Evolutionary conservation across 2,113 vertebrate genomes (phyloP).

Genomic region (Miniopterus natalensis): DNA sequence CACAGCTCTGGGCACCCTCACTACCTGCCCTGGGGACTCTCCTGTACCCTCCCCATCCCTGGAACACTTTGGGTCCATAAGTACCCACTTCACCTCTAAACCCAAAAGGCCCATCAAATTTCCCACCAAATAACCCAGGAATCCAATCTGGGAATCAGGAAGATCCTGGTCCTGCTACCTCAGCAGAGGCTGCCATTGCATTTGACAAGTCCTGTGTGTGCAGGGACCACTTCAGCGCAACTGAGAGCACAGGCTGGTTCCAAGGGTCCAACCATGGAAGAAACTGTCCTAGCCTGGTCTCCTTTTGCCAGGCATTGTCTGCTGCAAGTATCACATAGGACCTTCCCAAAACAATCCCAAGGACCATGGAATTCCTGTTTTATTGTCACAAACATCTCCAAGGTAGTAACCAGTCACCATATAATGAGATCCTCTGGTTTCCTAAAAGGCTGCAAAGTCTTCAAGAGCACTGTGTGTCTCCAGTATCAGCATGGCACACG

Average conservation of each 20-base stretch:
- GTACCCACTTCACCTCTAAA: neutral
- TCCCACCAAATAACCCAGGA: neutral
- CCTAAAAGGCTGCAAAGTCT: neutral
- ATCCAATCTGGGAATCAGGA: neutral
- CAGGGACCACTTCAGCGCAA: fast-evolving
- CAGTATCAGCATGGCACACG: neutral
- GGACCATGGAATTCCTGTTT: neutral
- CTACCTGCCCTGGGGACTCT: neutral
- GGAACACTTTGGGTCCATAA: neutral
- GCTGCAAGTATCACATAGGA: neutral
- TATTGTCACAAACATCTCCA: neutral
- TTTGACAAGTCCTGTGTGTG: fast-evolving
- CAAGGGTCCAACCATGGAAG: neutral
- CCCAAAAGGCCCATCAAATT: neutral
- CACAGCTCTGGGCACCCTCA: neutral
- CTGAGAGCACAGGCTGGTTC: neutral
- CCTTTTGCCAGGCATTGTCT: neutral
- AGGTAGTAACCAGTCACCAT: neutral
- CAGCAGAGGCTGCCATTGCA: neutral
- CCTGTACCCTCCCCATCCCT: neutral
- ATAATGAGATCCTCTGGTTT: neutral
- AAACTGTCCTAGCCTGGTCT: neutral
- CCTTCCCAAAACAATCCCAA: neutral
- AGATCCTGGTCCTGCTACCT: neutral
- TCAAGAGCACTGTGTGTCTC: neutral